These are phyloP conservation scores for Chydorus sphaericus DNA, from an alignment of 2,888 invertebrate species.

Conservation along the genomic window DNA sequence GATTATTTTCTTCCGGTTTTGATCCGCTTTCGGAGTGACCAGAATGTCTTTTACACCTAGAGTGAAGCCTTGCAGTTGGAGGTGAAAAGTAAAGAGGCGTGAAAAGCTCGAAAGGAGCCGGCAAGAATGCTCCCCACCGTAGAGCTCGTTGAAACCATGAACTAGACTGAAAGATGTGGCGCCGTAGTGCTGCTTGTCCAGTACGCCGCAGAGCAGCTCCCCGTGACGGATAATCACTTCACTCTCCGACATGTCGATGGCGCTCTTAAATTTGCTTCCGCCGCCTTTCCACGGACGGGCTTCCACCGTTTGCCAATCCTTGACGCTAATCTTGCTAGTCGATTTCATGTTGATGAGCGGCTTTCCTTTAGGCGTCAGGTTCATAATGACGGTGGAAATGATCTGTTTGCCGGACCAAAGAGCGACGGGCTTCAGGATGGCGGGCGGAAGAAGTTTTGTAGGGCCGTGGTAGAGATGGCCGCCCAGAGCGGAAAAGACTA, in stretches of 20 bases:
- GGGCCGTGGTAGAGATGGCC: slow-evolving; percentile 38
- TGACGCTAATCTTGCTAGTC: slow-evolving; percentile 50
- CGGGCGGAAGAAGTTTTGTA: slow-evolving; percentile 61
- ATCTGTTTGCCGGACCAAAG: slow-evolving; percentile 98
- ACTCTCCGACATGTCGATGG: slow-evolving; percentile 67
- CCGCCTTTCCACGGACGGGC: slow-evolving; percentile 48
- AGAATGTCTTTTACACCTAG: slow-evolving; percentile 90
- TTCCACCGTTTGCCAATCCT: slow-evolving; percentile 45
- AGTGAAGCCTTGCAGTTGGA: slow-evolving; percentile 86
- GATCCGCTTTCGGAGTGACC: slow-evolving; percentile 55
- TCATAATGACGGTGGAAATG: slow-evolving; percentile 73
- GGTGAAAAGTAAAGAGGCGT: slow-evolving; percentile 74
- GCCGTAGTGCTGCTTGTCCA: slow-evolving; percentile 95
- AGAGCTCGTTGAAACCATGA: slow-evolving; percentile 88
- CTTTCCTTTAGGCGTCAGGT: slow-evolving; percentile 59
- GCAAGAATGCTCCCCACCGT: slow-evolving; percentile 74
- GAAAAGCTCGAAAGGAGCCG: slow-evolving; percentile 75
- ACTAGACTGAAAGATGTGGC: slow-evolving; percentile 87
- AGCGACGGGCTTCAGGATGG: slow-evolving; percentile 68
- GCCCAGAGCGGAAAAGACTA: slow-evolving; percentile 70
- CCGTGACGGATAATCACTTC: slow-evolving; percentile 78
- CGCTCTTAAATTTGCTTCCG: slow-evolving; percentile 38
- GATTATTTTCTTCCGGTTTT: slow-evolving; percentile 51
- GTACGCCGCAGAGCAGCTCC: slow-evolving; percentile 73
- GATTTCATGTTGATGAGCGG: slow-evolving; percentile 51